Evolutionary conservation across 2,888 invertebrate species (phyloP).

Genomic region (Coleophora deauratella): DNA sequence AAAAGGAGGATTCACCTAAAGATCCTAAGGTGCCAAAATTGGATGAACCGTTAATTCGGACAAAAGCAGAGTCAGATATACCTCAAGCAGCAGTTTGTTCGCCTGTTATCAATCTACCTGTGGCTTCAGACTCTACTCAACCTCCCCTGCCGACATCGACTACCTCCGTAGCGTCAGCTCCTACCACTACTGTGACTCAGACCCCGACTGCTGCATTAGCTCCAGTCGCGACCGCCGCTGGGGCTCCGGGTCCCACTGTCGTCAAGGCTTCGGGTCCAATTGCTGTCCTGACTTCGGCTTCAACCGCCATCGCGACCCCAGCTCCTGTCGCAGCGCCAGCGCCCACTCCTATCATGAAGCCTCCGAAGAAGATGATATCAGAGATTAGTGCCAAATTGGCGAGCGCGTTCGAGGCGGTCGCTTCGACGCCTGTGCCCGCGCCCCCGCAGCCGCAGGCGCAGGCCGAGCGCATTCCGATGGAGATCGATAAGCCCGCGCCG

Average conservation of each 20-base stretch:
- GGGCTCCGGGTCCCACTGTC: not conserved
- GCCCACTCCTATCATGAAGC: slow-evolving; percentile 52
- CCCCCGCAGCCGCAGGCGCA: slow-evolving; percentile 14
- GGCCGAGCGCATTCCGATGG: slow-evolving; percentile 11
- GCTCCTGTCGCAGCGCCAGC: slow-evolving; percentile 14
- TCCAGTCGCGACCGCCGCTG: not conserved
- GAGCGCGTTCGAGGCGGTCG: slow-evolving; percentile 45
- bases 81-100: slow-evolving; percentile 4
- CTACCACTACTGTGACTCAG: slow-evolving; percentile 14
- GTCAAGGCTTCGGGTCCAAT: slow-evolving; percentile 7
- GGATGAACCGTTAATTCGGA: slow-evolving; percentile 25
- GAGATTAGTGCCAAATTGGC: slow-evolving; percentile 58
- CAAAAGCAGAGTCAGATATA: slow-evolving; percentile 18
- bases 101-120: too few species aligned
- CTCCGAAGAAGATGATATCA: slow-evolving; percentile 62
- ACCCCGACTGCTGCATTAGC: slow-evolving; percentile 15
- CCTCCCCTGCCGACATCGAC: too few species aligned
- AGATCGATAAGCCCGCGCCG: slow-evolving; percentile 16
- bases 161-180: not conserved
- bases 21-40: slow-evolving; percentile 43
- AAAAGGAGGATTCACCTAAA: slow-evolving; percentile 37
- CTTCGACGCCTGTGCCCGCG: slow-evolving; percentile 18
- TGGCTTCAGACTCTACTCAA: too few species aligned
- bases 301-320: slow-evolving; percentile 12
- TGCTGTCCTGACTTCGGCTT: slow-evolving; percentile 12